A percentile compares a stretch with the other conserved stretches of the same genome.
Evolutionary conservation across 2,797 vertebrate species (phyloP).

Genomic region (Botia almorhae): DNA sequence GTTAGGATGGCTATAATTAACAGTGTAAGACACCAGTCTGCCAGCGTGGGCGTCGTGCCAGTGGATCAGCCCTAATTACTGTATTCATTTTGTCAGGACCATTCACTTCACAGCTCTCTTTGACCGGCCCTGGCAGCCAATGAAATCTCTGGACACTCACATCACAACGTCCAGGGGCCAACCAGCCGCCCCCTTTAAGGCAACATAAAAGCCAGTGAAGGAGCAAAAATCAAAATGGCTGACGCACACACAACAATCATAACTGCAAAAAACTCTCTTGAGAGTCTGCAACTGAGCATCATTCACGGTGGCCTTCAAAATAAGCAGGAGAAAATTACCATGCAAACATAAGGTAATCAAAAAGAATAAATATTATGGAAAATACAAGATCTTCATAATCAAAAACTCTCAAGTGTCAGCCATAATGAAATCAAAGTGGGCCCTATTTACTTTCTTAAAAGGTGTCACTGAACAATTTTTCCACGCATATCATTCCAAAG

Average conservation of each 20-base stretch:
- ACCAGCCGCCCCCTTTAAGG: slow-evolving; percentile 49
- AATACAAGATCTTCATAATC: neutral
- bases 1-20: slow-evolving; percentile 83
- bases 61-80: slow-evolving; percentile 89
- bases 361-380: neutral
- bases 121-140: slow-evolving; percentile 65
- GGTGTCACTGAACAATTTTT: neutral
- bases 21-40: slow-evolving; percentile 80
- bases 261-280: neutral
- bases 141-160: slow-evolving; percentile 44
- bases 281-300: neutral
- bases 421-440: neutral
- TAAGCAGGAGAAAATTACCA: neutral
- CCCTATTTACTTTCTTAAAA: neutral
- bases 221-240: slow-evolving; percentile 49
- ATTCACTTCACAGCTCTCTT: slow-evolving; percentile 80
- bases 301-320: neutral
- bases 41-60: slow-evolving; percentile 79
- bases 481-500: neutral
- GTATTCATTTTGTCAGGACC: slow-evolving; percentile 83
- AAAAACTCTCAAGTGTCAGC: neutral
- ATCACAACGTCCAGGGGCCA: slow-evolving; percentile 50
- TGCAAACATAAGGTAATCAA: neutral
- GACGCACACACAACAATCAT: slow-evolving; percentile 23
- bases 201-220: slow-evolving; percentile 49